Evolutionary conservation across 2,797 vertebrate genomes (phyloP).

Genomic region (Gorsachius magnificus): DNA sequence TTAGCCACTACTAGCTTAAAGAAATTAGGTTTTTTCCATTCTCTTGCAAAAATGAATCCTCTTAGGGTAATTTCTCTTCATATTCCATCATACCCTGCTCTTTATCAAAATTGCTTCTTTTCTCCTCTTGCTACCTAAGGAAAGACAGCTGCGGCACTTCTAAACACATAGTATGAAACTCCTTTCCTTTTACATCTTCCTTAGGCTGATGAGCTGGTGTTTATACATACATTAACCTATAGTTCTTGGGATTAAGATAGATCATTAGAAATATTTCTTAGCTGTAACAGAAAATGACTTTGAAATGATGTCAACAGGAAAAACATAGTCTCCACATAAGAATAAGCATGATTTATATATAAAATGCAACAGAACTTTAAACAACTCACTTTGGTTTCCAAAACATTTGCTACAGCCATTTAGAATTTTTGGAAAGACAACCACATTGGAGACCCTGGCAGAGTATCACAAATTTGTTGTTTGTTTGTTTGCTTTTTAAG

Average conservation of each 20-base stretch:
- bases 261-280: neutral
- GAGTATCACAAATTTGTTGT: neutral
- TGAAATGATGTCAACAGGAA: neutral
- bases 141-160: neutral
- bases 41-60: neutral
- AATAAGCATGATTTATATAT: neutral
- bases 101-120: neutral
- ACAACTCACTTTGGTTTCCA: neutral
- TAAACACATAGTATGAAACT: neutral
- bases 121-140: neutral
- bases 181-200: neutral
- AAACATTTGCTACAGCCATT: neutral
- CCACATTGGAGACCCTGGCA: neutral
- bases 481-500: neutral
- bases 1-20: neutral
- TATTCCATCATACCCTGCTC: neutral
- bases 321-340: neutral
- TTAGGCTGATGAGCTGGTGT: neutral
- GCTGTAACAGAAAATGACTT: conserved; percentile 7
- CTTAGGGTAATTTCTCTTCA: neutral
- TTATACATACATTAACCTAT: neutral
- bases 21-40: neutral
- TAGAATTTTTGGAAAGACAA: neutral
- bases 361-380: neutral
- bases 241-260: neutral